A percentile compares a stretch with the other conserved stretches of the same genome.
Evolutionary conservation across 2,113 vertebrate genomes (phyloP).

Genomic region (Chionodraco myersi): DNA sequence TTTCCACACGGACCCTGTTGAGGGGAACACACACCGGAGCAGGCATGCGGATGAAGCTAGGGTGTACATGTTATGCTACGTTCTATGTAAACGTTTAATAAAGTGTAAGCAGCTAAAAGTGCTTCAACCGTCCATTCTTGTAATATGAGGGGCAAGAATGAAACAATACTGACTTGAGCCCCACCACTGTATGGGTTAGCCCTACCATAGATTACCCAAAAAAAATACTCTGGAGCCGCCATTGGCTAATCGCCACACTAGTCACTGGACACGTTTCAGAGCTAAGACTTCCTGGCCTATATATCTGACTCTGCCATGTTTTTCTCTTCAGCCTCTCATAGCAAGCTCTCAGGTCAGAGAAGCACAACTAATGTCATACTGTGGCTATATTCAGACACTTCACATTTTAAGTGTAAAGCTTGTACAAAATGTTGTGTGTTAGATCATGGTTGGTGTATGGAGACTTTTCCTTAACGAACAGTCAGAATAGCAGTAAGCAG

Average conservation of each 20-base stretch:
- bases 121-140: no score
- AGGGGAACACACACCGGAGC: no score
- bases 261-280: slow-evolving; percentile 49
- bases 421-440: slow-evolving; percentile 1
- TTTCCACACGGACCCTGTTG: no score
- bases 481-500: slow-evolving; percentile 17
- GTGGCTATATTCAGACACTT: slow-evolving; percentile 13
- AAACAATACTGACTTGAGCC: no score
- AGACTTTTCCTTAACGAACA: not conserved
- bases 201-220: no score
- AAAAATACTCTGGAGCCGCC: no score
- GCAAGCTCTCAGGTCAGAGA: slow-evolving; percentile 38
- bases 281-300: slow-evolving; percentile 44
- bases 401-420: slow-evolving; percentile 16
- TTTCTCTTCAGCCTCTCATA: slow-evolving; percentile 31
- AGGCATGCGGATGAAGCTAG: no score
- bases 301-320: slow-evolving; percentile 51
- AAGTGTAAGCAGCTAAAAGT: no score
- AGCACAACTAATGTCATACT: slow-evolving; percentile 33
- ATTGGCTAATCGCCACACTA: slow-evolving; percentile 39
- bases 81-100: no score
- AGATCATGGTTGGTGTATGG: not conserved
- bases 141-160: no score
- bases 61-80: no score
- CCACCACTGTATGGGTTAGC: no score